Conservation (phyloP, 2,113 vertebrate genomes). For the Protobothrops mucrosquamatus region DNA sequence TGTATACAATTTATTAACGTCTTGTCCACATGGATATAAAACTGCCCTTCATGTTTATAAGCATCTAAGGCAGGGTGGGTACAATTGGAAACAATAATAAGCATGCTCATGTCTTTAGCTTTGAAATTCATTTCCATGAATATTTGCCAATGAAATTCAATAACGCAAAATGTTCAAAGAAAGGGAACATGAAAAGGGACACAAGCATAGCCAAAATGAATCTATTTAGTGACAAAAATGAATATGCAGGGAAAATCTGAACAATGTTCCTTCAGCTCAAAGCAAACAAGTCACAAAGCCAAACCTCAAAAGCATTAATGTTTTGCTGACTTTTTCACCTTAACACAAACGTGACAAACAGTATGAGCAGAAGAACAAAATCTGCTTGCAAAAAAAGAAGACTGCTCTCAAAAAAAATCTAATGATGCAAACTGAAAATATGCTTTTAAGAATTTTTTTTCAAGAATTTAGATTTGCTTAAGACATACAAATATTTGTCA, state of each 20-base stretch:
- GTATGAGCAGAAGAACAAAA: not conserved
- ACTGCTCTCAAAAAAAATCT: not conserved
- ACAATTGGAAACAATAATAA: not conserved
- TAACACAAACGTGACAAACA: not conserved
- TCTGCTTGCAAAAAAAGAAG: not conserved
- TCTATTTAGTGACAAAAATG: conserved; percentile 11
- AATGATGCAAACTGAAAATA: conserved; percentile 1
- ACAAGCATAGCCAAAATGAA: conserved; percentile 23
- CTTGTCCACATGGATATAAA: not conserved
- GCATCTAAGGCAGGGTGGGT: not conserved
- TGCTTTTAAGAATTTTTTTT: not conserved
- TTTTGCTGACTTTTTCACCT: conserved; percentile 24
- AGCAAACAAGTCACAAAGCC: not conserved
- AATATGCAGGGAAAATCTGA: not conserved
- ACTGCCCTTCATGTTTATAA: conserved; percentile 18
- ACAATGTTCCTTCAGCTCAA: conserved; percentile 12
- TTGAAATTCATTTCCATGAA: conserved; percentile 40
- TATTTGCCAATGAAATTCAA: conserved; percentile 31
- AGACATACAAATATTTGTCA: not conserved
- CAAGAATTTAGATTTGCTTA: not conserved
- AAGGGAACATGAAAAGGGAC: conserved; percentile 21
- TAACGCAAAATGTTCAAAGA: conserved; percentile 36
- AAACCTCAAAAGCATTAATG: conserved; percentile 20
- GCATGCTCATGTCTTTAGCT: not conserved
- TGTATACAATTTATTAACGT: conserved; percentile 9